Evolutionary conservation across 2,888 invertebrate species (phyloP).

Genomic region (Oasisia sp.): DNA sequence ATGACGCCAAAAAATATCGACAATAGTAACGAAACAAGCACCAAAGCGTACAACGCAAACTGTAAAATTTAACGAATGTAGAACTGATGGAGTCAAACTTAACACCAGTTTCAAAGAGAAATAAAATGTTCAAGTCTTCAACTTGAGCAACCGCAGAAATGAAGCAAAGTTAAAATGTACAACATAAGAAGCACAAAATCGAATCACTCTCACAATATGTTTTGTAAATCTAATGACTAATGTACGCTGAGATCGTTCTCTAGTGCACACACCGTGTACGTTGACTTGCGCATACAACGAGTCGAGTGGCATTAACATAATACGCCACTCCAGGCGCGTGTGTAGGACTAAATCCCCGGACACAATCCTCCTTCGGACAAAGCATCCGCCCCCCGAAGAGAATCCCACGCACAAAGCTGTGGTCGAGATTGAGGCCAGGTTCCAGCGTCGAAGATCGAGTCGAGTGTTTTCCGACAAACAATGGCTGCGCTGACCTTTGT

Average conservation of each 20-base stretch:
- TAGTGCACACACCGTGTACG: not conserved
- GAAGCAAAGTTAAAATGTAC: too few species aligned
- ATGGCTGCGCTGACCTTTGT: not conserved
- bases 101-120: too few species aligned
- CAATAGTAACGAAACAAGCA: too few species aligned
- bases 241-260: not conserved
- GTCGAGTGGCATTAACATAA: not conserved
- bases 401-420: not conserved
- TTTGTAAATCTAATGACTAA: not conserved
- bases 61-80: too few species aligned
- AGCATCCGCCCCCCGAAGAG: not conserved
- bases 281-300: not conserved
- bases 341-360: too few species aligned
- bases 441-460: not conserved
- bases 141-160: too few species aligned
- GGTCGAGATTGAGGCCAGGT: not conserved
- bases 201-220: not conserved
- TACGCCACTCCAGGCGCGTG: not conserved
- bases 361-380: too few species aligned
- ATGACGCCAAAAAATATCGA: too few species aligned
- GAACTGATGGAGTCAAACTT: too few species aligned
- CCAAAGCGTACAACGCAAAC: too few species aligned
- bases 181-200: not conserved
- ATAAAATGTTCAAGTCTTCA: too few species aligned
- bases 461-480: slow-evolving; percentile 10